Percentiles rank a stretch among this genome's conserved stretches.
Conservation (phyloP, 2,113 vertebrate species). For the Asarcornis scutulata region DNA sequence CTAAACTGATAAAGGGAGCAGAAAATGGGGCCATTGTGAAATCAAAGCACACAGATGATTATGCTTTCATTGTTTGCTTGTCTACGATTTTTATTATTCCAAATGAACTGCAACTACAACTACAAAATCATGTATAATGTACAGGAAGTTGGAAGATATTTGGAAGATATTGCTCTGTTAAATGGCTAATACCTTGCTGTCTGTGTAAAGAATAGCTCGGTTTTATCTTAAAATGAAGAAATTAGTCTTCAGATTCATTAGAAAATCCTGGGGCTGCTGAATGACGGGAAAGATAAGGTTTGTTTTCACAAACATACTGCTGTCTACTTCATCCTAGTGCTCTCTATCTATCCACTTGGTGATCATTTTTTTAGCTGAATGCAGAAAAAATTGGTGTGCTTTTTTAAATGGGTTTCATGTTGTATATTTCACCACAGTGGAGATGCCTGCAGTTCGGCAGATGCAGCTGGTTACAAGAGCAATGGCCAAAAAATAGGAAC, state of each 20-base stretch:
- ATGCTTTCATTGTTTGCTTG: not conserved
- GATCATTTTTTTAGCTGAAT: not conserved
- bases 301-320: not conserved
- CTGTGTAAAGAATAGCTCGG: not conserved
- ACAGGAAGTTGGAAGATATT: not conserved
- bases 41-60: not conserved
- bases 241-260: not conserved
- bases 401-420: conserved; percentile 17
- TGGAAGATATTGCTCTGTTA: not conserved
- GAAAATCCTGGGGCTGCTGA: not conserved
- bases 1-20: not conserved
- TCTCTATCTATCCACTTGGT: not conserved
- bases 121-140: not conserved
- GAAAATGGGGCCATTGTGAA: not conserved
- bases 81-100: not conserved
- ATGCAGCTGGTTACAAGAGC: conserved; percentile 12
- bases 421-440: conserved; percentile 50
- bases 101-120: not conserved
- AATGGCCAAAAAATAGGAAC: not conserved
- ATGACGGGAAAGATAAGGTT: accelerated
- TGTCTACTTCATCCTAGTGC: not conserved
- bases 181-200: not conserved
- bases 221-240: not conserved
- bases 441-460: conserved; percentile 18
- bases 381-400: not conserved